Evolutionary conservation across 2,888 invertebrate species (phyloP), one percentile per base, ranked within the genome.

Genomic region (Chaetoderma sp.): DNA sequence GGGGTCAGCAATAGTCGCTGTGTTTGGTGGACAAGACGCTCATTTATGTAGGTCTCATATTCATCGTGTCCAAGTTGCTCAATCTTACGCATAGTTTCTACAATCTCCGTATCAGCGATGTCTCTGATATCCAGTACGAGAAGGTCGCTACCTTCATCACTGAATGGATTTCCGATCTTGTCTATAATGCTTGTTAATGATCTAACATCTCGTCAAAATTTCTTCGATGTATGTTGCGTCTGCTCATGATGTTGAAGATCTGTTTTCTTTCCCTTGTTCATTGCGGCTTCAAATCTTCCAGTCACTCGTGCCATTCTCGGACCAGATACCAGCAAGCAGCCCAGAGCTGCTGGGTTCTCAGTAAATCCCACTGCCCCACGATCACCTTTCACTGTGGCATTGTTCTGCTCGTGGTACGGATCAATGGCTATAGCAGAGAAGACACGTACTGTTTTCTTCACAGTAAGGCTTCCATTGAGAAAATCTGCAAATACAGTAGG

Each of bases 271-370:
- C n/a, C 36, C 25, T 44, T 44, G 27, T 66, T 36, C 13, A 27
- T 18, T 63, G 62, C 23, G 2, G 23, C 50, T 28, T 66, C 27
- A 39, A 64, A 65, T 3, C 50, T 45, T 5, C 27, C 45, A 39
- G 60, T 50, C 13, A 66, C 2, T 58, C 64, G 30, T 16, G 67
- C 64, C 58, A 66, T 57, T 36, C 66, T 61, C 13, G 45, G 56
- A 42, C 44, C 44, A 44, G 45, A 56, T 5, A 62, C 56, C 56
- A 57, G 1, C 50, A 47, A 63, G 30, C 60, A 16, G 27, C 52
- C 30, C 13, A 63, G 25, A 10, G 60, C 60, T 32, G 60, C 49
- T 21, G 60, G 52, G 21, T 61, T 62, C 60, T 63, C 64, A 25
- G 64, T 61, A 21, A 44, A 27, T 27, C 58, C 57, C 18, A 62